Conservation (phyloP, 2,888 invertebrate genomes). For the Rosalia funebris region DNA sequence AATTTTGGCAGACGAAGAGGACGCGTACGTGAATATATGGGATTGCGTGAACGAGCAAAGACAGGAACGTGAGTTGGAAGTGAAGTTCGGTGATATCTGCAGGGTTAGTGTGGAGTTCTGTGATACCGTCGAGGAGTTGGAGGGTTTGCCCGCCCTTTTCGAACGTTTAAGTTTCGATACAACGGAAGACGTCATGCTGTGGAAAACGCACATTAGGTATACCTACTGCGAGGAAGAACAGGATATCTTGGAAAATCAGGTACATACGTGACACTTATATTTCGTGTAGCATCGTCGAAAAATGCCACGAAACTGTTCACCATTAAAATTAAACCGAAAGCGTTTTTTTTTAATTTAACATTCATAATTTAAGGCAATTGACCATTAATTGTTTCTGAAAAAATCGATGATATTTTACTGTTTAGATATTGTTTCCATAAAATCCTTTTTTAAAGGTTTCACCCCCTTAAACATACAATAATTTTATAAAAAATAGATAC, state of each 20-base stretch:
- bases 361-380: neutral
- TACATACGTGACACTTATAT: conserved; percentile 29
- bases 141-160: conserved; percentile 41
- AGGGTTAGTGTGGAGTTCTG: conserved; percentile 52
- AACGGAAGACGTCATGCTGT: conserved; percentile 67
- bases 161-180: conserved; percentile 67
- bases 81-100: conserved; percentile 52
- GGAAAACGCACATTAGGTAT: conserved; percentile 67
- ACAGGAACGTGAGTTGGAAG: conserved; percentile 22
- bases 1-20: conserved; percentile 33
- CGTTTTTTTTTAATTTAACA: neutral
- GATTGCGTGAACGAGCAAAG: conserved; percentile 35
- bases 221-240: conserved; percentile 69
- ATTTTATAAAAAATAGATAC: too few relatives aligned
- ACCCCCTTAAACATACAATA: too few relatives aligned
- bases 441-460: neutral
- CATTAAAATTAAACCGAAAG: neutral
- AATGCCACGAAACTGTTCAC: neutral
- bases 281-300: neutral
- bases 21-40: conserved; percentile 51
- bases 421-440: too few relatives aligned
- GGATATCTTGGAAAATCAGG: conserved; percentile 62
- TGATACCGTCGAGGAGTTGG: conserved; percentile 49
- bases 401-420: too few relatives aligned
- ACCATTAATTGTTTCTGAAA: too few relatives aligned